phyloP scores from a whole-genome alignment of 2,888 invertebrate species.

The Rhingia rostrata region DNA sequence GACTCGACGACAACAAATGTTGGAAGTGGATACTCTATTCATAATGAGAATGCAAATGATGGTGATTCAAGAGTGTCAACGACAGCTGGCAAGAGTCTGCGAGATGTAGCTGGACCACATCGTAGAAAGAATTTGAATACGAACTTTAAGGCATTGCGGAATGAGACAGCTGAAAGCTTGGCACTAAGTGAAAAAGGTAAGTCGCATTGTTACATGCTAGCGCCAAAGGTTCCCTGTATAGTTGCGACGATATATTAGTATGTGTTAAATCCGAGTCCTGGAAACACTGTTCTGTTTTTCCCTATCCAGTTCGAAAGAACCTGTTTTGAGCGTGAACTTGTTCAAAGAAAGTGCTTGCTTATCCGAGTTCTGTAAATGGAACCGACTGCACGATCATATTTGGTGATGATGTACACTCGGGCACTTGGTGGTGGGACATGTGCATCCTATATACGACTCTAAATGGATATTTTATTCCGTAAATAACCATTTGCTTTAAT shows the following conservation, averaged over 20 bases:
- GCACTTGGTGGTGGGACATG: neutral
- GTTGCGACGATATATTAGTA: too few species aligned
- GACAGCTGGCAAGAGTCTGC: constrained; percentile 30
- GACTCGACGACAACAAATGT: constrained; percentile 19
- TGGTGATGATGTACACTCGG: neutral
- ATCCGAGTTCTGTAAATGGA: neutral
- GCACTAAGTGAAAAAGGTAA: constrained; percentile 43
- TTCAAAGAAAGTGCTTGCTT: neutral
- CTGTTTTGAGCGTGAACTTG: neutral
- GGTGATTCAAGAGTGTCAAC: constrained; percentile 15
- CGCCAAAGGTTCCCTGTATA: too few species aligned
- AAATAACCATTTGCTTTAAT: neutral
- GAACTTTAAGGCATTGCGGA: constrained; percentile 11
- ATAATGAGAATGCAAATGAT: constrained; percentile 20
- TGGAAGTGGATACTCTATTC: constrained; percentile 35
- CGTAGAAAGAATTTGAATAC: constrained; percentile 51
- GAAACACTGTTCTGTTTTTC: neutral
- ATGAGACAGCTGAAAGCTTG: constrained; percentile 29
- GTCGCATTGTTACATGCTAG: neutral
- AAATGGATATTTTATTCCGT: neutral
- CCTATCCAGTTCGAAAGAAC: neutral
- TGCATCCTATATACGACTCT: neutral
- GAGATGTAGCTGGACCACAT: constrained; percentile 37
- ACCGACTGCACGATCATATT: neutral
- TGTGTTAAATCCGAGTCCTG: too few species aligned